Evolutionary conservation across 2,113 vertebrate species (phyloP).

Genomic region (Poecile atricapillus): DNA sequence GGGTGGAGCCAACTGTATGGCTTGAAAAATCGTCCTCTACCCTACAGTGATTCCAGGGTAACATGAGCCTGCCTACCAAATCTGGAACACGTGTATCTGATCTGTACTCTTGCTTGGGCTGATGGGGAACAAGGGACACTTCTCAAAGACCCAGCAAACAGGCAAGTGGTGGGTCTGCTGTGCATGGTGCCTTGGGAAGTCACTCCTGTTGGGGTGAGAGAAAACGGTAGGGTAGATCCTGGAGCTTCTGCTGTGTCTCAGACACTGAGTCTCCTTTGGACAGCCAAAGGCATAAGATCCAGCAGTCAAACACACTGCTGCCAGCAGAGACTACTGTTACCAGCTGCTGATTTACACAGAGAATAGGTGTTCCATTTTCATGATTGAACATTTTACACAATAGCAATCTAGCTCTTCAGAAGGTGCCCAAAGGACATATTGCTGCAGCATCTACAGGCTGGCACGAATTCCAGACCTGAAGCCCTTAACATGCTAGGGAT

Average conservation of each 20-base stretch:
- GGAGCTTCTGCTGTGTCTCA: background rate
- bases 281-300: background rate
- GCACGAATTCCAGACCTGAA: background rate
- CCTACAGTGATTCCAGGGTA: background rate
- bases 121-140: background rate
- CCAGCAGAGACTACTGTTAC: rapidly evolving
- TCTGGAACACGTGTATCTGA: background rate
- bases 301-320: background rate
- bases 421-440: background rate
- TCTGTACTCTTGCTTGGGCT: background rate
- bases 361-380: background rate
- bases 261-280: background rate
- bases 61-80: background rate
- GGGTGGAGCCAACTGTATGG: background rate
- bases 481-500: background rate
- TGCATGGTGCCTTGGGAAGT: background rate
- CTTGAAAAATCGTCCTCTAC: background rate
- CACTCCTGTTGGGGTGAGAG: background rate
- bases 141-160: background rate
- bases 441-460: background rate
- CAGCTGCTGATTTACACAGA: background rate
- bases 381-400: background rate
- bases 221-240: background rate
- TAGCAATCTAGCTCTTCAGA: background rate
- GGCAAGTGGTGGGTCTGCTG: background rate